A percentile compares a stretch with the other conserved stretches of the same genome.
phyloP scores from a whole-genome alignment of 2,888 invertebrate species.

The Labia minor region DNA sequence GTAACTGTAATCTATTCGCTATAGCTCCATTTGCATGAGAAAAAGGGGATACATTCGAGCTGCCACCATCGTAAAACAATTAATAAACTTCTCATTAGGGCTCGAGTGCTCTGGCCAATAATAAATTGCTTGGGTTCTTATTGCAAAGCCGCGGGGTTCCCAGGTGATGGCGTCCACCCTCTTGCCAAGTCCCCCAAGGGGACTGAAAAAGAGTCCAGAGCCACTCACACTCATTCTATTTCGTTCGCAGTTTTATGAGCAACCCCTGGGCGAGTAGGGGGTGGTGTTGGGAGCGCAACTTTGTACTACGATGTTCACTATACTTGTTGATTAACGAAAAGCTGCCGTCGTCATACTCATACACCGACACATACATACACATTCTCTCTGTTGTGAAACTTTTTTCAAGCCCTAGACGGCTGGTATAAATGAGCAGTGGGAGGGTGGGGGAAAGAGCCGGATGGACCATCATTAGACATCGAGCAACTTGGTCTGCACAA shows the following conservation, averaged over 20 bases:
- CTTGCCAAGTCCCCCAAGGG: not conserved
- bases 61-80: not conserved
- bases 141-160: slow-evolving; percentile 8
- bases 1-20: slow-evolving; percentile 4
- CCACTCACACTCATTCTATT: not conserved
- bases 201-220: not conserved
- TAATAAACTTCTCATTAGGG: slow-evolving; percentile 13
- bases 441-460: not conserved
- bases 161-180: slow-evolving; percentile 13
- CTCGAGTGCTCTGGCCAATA: not conserved
- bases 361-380: not conserved
- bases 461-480: slow-evolving; percentile 4
- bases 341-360: not conserved
- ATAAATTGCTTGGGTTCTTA: slow-evolving; percentile 8
- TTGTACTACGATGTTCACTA: slow-evolving; percentile 1
- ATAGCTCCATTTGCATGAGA: not conserved
- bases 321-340: slow-evolving; percentile 13
- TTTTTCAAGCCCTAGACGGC: slow-evolving; percentile 7
- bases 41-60: not conserved
- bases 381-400: not conserved
- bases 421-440: slow-evolving; percentile 4
- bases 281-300: not conserved
- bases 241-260: not conserved
- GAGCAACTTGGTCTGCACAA: slow-evolving; percentile 5
- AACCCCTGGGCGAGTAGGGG: not conserved